phyloP scores from a whole-genome alignment of 2,888 invertebrate genomes.

The Drosophila formosana region DNA sequence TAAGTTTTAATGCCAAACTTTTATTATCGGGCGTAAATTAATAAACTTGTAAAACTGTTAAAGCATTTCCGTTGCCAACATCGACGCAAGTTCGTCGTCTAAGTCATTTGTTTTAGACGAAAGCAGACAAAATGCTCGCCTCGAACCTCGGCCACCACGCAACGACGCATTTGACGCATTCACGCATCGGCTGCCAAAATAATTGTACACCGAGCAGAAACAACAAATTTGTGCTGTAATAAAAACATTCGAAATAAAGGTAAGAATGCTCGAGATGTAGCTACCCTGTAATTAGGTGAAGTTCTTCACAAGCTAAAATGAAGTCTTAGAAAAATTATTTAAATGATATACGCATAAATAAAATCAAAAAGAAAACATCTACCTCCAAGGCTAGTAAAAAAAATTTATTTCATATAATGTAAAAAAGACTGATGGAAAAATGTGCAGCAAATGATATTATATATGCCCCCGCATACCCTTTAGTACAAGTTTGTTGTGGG shows the following conservation, averaged over 20 bases:
- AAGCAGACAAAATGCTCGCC: conserved; percentile 39
- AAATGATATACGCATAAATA: no score
- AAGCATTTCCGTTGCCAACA: conserved; percentile 56
- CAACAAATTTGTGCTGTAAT: conserved; percentile 58
- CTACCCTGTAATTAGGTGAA: neutral
- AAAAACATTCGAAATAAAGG: conserved; percentile 28
- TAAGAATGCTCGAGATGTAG: neutral
- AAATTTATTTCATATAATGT: neutral
- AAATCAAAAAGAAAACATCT: no score
- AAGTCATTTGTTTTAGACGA: conserved; percentile 41
- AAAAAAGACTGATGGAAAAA: neutral
- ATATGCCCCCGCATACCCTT: neutral
- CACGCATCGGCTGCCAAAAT: conserved; percentile 73
- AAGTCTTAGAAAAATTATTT: neutral
- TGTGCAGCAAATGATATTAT: neutral
- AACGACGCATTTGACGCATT: conserved; percentile 65
- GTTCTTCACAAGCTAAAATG: neutral
- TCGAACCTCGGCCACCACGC: conserved; percentile 40
- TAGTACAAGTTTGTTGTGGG: no score
- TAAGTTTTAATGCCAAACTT: conserved; percentile 32
- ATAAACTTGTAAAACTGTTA: conserved; percentile 69
- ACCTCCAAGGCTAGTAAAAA: no score
- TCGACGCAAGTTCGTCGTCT: conserved; percentile 56
- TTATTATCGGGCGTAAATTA: conserved; percentile 62
- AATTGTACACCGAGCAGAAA: conserved; percentile 48